A percentile compares a stretch with the other conserved stretches of the same genome.
Conservation (phyloP, 2,797 vertebrate species). For the Tarsius wallacei region DNA sequence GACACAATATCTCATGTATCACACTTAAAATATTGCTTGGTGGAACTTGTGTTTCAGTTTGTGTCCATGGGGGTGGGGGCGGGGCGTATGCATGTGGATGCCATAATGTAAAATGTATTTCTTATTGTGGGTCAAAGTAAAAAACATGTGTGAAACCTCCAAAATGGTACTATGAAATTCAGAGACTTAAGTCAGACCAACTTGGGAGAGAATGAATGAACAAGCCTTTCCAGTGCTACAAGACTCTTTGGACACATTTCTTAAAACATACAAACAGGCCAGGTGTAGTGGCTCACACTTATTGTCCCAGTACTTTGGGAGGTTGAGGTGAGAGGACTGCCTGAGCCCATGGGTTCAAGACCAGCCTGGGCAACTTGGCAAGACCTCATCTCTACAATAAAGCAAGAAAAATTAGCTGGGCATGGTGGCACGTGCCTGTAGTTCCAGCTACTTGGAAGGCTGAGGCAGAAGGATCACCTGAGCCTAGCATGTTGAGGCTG, state of each 20-base stretch:
- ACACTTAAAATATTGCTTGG: background rate
- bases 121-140: background rate
- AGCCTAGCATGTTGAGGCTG: no score
- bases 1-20: background rate
- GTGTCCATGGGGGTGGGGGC: background rate
- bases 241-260: background rate
- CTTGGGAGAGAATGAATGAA: background rate
- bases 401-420: no score
- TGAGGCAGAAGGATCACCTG: no score
- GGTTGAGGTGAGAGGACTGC: no score
- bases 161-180: background rate
- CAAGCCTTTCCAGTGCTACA: background rate
- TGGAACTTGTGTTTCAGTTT: background rate
- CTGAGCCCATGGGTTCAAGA: no score
- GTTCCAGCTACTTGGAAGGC: no score
- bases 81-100: background rate
- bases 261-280: constrained; percentile 20
- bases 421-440: no score
- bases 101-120: constrained; percentile 3
- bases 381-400: no score
- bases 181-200: background rate
- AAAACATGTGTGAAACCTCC: background rate
- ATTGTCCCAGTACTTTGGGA: no score
- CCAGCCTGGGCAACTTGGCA: no score
- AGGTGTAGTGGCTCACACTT: no score